Conservation (phyloP, 2,888 invertebrate genomes). For the Morpho helenor region DNA sequence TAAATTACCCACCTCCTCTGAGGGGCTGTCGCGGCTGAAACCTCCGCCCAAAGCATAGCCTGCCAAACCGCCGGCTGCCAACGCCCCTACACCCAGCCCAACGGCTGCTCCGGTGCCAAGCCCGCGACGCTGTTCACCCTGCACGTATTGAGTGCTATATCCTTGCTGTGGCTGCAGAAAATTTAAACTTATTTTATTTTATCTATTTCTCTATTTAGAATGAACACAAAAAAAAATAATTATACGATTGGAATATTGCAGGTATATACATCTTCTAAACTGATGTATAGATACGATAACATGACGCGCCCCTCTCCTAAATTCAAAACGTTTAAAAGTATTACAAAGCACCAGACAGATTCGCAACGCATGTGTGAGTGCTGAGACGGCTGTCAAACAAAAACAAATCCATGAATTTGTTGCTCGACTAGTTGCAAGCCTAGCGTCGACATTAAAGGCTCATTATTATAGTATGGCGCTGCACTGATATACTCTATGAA, state of each 20-base stretch:
- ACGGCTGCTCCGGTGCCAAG: constrained; percentile 63
- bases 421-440: too few species aligned
- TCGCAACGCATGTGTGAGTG: too few species aligned
- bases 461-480: too few species aligned
- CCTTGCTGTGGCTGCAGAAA: constrained; percentile 22
- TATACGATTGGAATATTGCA: not conserved
- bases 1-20: constrained; percentile 41
- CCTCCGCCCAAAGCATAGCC: constrained; percentile 78
- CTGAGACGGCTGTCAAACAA: too few species aligned
- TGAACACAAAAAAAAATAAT: not conserved
- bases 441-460: too few species aligned
- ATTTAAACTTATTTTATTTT: not conserved
- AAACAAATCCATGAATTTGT: too few species aligned
- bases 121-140: constrained; percentile 41
- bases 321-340: too few species aligned
- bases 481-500: too few species aligned
- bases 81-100: constrained; percentile 77
- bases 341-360: too few species aligned
- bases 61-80: constrained; percentile 74
- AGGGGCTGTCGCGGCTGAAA: constrained; percentile 51
- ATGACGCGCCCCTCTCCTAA: too few species aligned
- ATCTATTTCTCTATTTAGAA: not conserved
- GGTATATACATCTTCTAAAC: not conserved
- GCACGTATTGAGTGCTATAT: constrained; percentile 40
- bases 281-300: not conserved